These are phyloP conservation scores for Cheiracanthium punctorium DNA, from an alignment of 2,888 invertebrate genomes.

Conservation along the genomic window DNA sequence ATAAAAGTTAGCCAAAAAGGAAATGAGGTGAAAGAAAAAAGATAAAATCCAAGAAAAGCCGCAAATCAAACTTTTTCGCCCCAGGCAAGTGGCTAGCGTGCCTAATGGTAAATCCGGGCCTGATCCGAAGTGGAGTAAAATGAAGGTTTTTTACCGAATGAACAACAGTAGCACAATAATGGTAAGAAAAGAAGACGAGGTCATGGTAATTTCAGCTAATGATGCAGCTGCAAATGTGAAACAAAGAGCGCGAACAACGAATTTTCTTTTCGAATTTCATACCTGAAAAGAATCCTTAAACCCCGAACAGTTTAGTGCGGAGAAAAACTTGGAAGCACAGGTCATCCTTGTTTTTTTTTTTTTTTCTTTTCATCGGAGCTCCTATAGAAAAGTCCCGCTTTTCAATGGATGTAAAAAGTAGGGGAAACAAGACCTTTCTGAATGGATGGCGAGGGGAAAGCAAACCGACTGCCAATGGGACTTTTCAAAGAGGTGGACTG, in stretches of 20 bases:
- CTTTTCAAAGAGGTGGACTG: slow-evolving; percentile 15
- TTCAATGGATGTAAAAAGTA: slow-evolving; percentile 43
- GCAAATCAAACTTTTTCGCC: too few species aligned
- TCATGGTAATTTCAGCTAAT: slow-evolving; percentile 61
- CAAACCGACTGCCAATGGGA: slow-evolving; percentile 23
- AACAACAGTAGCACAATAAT: slow-evolving; percentile 25
- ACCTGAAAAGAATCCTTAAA: slow-evolving; percentile 35
- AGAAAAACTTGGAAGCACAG: slow-evolving; percentile 24
- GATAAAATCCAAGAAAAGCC: too few species aligned
- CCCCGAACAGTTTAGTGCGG: slow-evolving; percentile 26
- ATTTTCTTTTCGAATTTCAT: slow-evolving; percentile 56
- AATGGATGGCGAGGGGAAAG: slow-evolving; percentile 39
- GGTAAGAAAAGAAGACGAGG: slow-evolving; percentile 44
- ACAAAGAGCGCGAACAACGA: slow-evolving; percentile 63
- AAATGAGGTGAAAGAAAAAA: too few species aligned
- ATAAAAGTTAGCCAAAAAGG: too few species aligned
- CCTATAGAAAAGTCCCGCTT: slow-evolving; percentile 57
- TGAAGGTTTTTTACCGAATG: slow-evolving; percentile 24
- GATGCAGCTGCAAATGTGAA: slow-evolving; percentile 57
- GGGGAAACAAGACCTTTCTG: slow-evolving; percentile 35
- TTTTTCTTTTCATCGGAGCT: slow-evolving; percentile 58
- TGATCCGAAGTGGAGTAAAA: slow-evolving; percentile 8
- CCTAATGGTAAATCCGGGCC: too few species aligned
- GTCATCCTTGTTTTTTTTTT: slow-evolving; percentile 52
- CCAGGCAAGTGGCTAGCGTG: too few species aligned